Conservation (phyloP, 2,113 vertebrate species). For the Todiramphus chloris region DNA sequence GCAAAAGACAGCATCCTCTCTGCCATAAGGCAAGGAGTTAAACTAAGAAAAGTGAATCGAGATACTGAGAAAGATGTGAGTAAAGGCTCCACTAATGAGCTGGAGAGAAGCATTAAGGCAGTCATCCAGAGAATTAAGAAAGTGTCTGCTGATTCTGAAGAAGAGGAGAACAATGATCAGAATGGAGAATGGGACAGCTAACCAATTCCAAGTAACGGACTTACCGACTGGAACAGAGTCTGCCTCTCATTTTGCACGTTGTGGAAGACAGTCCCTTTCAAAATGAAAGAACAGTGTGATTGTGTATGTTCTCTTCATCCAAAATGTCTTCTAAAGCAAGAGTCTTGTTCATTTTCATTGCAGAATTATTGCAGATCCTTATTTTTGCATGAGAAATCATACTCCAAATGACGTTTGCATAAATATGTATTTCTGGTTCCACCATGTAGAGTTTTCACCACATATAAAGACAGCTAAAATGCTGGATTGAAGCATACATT, state of each 20-base stretch:
- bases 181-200: constrained; percentile 79
- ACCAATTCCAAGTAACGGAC: neutral
- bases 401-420: neutral
- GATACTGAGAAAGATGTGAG: neutral
- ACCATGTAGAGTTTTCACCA: neutral
- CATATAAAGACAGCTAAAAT: neutral
- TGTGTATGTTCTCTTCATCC: neutral
- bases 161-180: constrained; percentile 76
- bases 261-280: neutral
- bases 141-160: constrained; percentile 88
- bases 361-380: neutral
- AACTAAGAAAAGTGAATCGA: constrained; percentile 83
- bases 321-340: neutral
- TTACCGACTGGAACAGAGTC: neutral
- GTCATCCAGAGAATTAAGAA: constrained; percentile 95
- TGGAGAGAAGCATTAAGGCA: constrained; percentile 91
- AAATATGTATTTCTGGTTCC: neutral
- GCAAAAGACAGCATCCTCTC: constrained; percentile 81
- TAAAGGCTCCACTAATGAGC: constrained; percentile 69
- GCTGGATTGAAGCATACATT: neutral
- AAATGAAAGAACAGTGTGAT: neutral
- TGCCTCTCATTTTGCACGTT: neutral
- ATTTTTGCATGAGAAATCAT: neutral
- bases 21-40: constrained; percentile 89
- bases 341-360: neutral